Evolutionary conservation across 1,140 invertebrate species (phyloP).

Genomic region (Orchesella cincta): DNA sequence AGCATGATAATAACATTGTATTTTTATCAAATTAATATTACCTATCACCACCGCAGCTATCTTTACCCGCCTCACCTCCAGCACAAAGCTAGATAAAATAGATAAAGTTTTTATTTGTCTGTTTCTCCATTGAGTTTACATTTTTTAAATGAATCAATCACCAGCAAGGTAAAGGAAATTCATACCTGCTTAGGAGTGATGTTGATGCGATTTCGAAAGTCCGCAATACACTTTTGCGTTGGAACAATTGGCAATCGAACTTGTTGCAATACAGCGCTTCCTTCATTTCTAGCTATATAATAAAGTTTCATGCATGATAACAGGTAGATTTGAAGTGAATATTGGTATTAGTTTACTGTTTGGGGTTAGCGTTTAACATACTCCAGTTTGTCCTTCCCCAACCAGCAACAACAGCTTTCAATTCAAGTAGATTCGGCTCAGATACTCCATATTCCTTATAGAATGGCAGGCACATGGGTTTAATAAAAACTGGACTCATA

Average conservation of each 20-base stretch:
- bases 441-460: conserved; percentile 39
- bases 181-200: conserved; percentile 1
- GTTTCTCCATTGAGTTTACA: no score
- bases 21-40: background rate
- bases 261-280: background rate
- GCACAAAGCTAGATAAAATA: no score
- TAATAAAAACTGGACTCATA: conserved; percentile 43
- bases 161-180: no score
- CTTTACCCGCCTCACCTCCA: background rate
- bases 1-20: background rate
- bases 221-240: background rate
- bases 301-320: background rate
- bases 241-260: background rate
- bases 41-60: background rate
- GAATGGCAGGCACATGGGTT: conserved; percentile 49
- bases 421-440: background rate
- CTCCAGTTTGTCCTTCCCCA: background rate
- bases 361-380: no score
- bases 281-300: background rate
- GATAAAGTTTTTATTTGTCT: no score
- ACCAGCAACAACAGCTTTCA: background rate
- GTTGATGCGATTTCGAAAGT: background rate
- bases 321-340: background rate
- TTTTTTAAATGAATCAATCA: no score
- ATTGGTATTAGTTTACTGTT: no score